A percentile compares a stretch with the other conserved stretches of the same genome.
phyloP scores from a whole-genome alignment of 2,797 vertebrate species.

The Ciconia nigra region DNA sequence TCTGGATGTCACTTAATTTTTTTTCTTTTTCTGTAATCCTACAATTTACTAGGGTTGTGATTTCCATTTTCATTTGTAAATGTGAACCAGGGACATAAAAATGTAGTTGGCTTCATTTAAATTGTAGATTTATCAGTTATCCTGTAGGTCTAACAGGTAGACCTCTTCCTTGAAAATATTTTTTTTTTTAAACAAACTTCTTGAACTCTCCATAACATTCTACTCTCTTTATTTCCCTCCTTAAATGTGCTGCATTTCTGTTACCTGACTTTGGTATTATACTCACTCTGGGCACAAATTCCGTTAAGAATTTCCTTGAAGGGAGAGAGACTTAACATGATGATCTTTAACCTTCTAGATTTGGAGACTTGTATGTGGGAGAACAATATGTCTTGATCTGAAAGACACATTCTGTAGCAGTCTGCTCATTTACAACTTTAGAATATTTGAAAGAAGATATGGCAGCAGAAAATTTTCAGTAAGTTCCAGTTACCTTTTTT shows the following conservation, averaged over 20 bases:
- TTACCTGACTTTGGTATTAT: neutral
- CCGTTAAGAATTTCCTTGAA: neutral
- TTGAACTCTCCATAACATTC: neutral
- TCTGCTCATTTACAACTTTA: slow-evolving; percentile 95
- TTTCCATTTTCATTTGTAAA: neutral
- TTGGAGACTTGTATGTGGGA: slow-evolving; percentile 88
- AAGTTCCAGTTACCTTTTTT: slow-evolving; percentile 62
- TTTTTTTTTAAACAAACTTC: neutral
- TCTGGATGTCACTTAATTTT: neutral
- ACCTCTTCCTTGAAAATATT: neutral
- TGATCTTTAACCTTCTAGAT: slow-evolving; percentile 74
- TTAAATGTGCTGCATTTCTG: neutral
- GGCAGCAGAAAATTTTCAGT: slow-evolving; percentile 95
- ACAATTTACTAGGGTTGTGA: neutral
- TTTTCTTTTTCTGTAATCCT: neutral
- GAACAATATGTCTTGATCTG: slow-evolving; percentile 90
- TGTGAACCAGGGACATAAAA: neutral
- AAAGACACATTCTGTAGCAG: slow-evolving; percentile 96
- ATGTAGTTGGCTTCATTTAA: neutral
- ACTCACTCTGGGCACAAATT: neutral
- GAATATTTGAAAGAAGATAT: slow-evolving; percentile 95
- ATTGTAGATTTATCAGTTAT: neutral
- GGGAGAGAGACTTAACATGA: neutral
- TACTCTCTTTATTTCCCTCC: neutral
- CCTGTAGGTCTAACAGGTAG: neutral